A percentile compares a stretch with the other conserved stretches of the same genome.
phyloP scores from a whole-genome alignment of 2,888 invertebrate genomes.

The Acanthacorydalis orientalis region DNA sequence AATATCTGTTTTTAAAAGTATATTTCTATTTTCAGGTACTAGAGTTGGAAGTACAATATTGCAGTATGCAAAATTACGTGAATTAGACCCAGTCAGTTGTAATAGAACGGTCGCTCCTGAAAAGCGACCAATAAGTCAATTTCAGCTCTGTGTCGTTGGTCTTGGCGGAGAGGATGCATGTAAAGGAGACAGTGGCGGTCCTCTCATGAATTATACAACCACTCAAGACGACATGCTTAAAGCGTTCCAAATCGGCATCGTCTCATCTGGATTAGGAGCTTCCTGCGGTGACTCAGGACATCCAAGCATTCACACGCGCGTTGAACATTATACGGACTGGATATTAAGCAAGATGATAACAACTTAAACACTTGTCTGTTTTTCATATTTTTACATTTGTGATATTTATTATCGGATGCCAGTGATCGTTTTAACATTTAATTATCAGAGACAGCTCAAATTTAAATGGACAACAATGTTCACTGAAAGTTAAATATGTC shows the following conservation, averaged over 20 bases:
- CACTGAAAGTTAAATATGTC: no score
- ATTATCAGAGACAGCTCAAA: no score
- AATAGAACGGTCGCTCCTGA: constrained; percentile 16
- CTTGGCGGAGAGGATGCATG: constrained; percentile 23
- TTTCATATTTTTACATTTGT: no score
- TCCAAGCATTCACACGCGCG: constrained; percentile 28
- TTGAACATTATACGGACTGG: constrained; percentile 27
- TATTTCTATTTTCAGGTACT: constrained; percentile 12
- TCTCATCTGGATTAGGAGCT: constrained; percentile 24
- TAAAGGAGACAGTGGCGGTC: constrained; percentile 30
- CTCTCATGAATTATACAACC: constrained; percentile 19
- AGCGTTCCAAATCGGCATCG: constrained; percentile 26
- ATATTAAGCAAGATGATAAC: constrained; percentile 20
- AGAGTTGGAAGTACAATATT: constrained; percentile 16
- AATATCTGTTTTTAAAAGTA: neutral
- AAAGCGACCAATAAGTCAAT: constrained; percentile 20
- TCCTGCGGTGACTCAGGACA: constrained; percentile 23
- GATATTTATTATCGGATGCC: no score
- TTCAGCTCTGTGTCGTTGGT: constrained; percentile 29
- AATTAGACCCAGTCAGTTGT: constrained; percentile 17
- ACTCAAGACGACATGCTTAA: constrained; percentile 10
- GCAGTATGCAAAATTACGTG: constrained; percentile 15
- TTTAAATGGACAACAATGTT: no score
- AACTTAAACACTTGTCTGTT: no score
- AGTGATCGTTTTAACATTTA: no score